A percentile compares a stretch with the other conserved stretches of the same genome.
phyloP scores from a whole-genome alignment of 2,113 vertebrate genomes.

The Larimichthys polyactis region DNA sequence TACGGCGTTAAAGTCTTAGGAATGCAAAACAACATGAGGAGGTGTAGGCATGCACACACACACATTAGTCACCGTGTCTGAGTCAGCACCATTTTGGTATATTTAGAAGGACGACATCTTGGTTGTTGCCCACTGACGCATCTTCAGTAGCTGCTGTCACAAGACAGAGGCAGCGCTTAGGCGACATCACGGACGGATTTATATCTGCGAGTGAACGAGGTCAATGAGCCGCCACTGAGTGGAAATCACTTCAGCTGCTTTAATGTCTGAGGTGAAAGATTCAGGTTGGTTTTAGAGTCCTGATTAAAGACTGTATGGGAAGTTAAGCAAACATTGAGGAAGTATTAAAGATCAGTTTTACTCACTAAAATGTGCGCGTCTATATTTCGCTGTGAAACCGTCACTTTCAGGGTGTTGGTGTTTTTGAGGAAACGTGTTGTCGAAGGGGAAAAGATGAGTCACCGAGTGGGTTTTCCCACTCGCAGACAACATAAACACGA shows the following conservation, averaged over 20 bases:
- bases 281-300: not conserved
- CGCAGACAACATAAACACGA: conserved; percentile 2
- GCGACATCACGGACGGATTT: not conserved
- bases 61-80: conserved; percentile 40
- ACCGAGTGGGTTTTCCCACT: conserved; percentile 29
- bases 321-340: not conserved
- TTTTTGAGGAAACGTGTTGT: conserved; percentile 6
- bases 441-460: conserved; percentile 34
- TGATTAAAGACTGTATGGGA: too few relatives aligned
- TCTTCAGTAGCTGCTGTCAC: conserved; percentile 24
- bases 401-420: not conserved
- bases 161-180: not conserved
- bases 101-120: conserved; percentile 56
- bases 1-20: not conserved
- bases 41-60: conserved; percentile 9
- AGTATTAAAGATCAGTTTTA: not conserved
- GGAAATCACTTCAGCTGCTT: conserved; percentile 8
- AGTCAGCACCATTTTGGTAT: conserved; percentile 47
- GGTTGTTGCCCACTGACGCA: conserved; percentile 11
- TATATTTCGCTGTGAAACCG: not conserved
- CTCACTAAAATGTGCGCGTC: not conserved
- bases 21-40: conserved; percentile 26
- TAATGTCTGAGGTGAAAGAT: not conserved
- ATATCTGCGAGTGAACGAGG: not conserved
- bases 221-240: not conserved